Evolutionary conservation across 2,113 vertebrate species (phyloP), one percentile per base, ranked within the genome.

Genomic region (Excalfactoria chinensis): DNA sequence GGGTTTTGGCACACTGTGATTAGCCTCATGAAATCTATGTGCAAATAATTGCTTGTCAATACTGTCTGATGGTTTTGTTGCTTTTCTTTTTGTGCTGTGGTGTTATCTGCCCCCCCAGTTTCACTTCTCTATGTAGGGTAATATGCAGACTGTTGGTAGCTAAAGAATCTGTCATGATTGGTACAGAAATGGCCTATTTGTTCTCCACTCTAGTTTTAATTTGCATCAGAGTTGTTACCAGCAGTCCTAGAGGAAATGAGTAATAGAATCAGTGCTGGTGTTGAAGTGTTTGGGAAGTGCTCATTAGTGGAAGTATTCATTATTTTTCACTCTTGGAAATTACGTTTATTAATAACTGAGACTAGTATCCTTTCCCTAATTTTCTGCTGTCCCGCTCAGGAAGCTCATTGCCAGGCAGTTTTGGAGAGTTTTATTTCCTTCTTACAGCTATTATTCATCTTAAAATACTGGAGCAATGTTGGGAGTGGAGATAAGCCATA

Each of bases 321-420:
- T 66, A 26, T 51, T 77, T 85, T 93, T 86, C 15, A 19, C 49
- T 77, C 20, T 63, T 77, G n/a, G 13, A 68, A 95, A 88, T 84
- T 22, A 26, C 3, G 35, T 74, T 86, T 74, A 35, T 28, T 83
- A 74, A 53, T 72, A 58, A 51, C 12, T 46, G 44, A 72, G 40
- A 75, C 66, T 11, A 87, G 60, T 86, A 62, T 66, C 32, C 1
- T 46, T 68, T 72, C 25, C 21, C 32, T 37, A 8, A 13, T 62
- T 44, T 80, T 62, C 17, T 82, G 23, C 25, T 12, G 8, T 5
- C 3, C 18, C 53, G 20, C 15, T 84, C 2, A 2, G 40, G 71
- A 86, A 75, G 21, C 11, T 22, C 72, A 11, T 69, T 69, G 86
- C 13, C 49, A 44, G 37, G 14, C 8, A 32, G 7, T 37, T 76